phyloP scores from a whole-genome alignment of 2,888 invertebrate genomes.

The Tholera decimalis region DNA sequence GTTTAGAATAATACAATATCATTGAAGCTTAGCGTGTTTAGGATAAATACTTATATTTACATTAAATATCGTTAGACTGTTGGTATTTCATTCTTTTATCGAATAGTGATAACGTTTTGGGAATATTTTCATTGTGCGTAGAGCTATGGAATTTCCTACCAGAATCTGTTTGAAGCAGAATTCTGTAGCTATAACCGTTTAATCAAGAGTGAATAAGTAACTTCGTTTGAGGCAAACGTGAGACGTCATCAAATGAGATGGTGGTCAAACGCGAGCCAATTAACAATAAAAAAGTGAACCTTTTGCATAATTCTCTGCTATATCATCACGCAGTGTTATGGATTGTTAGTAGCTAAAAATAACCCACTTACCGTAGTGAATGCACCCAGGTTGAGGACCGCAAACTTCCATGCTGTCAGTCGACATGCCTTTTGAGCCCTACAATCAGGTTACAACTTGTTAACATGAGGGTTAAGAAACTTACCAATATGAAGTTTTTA shows the following conservation, averaged over 20 bases:
- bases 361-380: conserved; percentile 78
- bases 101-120: background rate
- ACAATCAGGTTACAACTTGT: conserved; percentile 18
- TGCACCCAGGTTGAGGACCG: conserved; percentile 78
- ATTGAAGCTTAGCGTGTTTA: no score
- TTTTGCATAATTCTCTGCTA: background rate
- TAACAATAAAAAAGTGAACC: no score
- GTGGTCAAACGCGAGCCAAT: no score
- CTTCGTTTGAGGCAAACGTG: no score
- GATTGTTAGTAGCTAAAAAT: conserved; percentile 38
- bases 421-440: conserved; percentile 82
- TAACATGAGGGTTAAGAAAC: background rate
- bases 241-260: no score
- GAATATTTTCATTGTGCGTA: no score
- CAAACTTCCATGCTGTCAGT: conserved; percentile 81
- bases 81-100: background rate
- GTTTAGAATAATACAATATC: no score
- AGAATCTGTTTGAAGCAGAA: no score
- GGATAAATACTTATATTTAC: background rate
- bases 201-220: no score
- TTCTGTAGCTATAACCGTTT: no score
- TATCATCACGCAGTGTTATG: conserved; percentile 18
- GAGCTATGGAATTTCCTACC: no score
- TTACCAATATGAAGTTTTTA: background rate
- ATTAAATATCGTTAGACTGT: background rate